Evolutionary conservation across 2,113 vertebrate species (phyloP).

Genomic region (Esox niger): DNA sequence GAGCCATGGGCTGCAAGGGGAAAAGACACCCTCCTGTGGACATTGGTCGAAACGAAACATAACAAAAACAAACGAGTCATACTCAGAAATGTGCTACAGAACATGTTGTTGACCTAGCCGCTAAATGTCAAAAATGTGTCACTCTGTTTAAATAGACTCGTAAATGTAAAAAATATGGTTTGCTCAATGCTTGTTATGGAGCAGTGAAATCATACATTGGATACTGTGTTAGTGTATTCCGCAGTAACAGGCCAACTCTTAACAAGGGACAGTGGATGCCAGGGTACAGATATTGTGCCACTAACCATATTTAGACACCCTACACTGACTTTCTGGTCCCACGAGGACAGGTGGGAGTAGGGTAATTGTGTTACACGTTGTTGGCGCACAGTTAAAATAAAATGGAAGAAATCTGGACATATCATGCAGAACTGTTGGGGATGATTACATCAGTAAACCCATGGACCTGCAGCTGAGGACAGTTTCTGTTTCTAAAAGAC

Average conservation of each 20-base stretch:
- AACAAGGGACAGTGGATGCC: background rate
- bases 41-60: slow-evolving; percentile 30
- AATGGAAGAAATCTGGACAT: slow-evolving; percentile 27
- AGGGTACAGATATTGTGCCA: slow-evolving; percentile 1
- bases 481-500: slow-evolving; percentile 6
- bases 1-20: slow-evolving; percentile 38
- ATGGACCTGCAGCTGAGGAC: slow-evolving; percentile 4
- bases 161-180: no score
- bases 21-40: slow-evolving; percentile 69
- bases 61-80: slow-evolving; percentile 33
- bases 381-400: slow-evolving; percentile 8
- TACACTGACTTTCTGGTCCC: slow-evolving; percentile 14
- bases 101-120: background rate
- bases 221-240: no score
- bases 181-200: no score
- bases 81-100: background rate
- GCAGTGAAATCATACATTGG: no score
- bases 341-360: slow-evolving; percentile 23
- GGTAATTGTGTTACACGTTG: slow-evolving; percentile 6
- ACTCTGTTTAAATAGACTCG: background rate
- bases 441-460: slow-evolving; percentile 34
- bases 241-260: no score
- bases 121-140: background rate
- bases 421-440: slow-evolving; percentile 37
- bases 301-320: slow-evolving; percentile 13